These are phyloP conservation scores for Himalopsyche tibetana DNA, from an alignment of 2,888 invertebrate genomes.

Conservation along the genomic window DNA sequence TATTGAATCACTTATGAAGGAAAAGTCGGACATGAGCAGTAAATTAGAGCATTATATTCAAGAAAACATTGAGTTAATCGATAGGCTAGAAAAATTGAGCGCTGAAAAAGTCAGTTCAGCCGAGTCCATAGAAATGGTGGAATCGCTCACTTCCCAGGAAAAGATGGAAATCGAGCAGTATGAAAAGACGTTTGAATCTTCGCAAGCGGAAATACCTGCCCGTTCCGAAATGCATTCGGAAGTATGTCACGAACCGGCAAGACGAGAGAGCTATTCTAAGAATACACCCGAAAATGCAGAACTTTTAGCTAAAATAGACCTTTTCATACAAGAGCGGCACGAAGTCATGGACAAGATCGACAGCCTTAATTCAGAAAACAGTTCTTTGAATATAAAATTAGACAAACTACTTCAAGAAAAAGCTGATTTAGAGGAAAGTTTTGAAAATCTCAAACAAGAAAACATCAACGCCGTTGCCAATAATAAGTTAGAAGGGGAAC, in stretches of 20 bases:
- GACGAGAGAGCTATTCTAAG: constrained; percentile 47
- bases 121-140: constrained; percentile 86
- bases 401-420: constrained; percentile 76
- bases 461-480: constrained; percentile 69
- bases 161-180: constrained; percentile 83
- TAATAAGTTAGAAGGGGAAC: constrained; percentile 70
- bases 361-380: constrained; percentile 79
- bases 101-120: constrained; percentile 85
- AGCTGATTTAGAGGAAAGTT: constrained; percentile 72
- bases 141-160: constrained; percentile 83
- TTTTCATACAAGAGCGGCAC: constrained; percentile 82
- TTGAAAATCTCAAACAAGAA: constrained; percentile 74
- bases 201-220: constrained; percentile 69
- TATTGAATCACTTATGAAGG: constrained; percentile 77
- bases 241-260: constrained; percentile 9
- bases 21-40: constrained; percentile 79
- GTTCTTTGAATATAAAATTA: constrained; percentile 75
- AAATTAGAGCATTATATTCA: constrained; percentile 82
- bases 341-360: constrained; percentile 84
- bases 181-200: constrained; percentile 76
- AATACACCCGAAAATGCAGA: constrained; percentile 78
- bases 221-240: constrained; percentile 52
- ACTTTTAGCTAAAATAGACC: constrained; percentile 81
- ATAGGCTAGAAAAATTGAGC: constrained; percentile 84
- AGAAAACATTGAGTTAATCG: constrained; percentile 85